These are phyloP conservation scores for Hemichromis elongatus DNA, from an alignment of 2,113 vertebrate species.

Conservation along the genomic window DNA sequence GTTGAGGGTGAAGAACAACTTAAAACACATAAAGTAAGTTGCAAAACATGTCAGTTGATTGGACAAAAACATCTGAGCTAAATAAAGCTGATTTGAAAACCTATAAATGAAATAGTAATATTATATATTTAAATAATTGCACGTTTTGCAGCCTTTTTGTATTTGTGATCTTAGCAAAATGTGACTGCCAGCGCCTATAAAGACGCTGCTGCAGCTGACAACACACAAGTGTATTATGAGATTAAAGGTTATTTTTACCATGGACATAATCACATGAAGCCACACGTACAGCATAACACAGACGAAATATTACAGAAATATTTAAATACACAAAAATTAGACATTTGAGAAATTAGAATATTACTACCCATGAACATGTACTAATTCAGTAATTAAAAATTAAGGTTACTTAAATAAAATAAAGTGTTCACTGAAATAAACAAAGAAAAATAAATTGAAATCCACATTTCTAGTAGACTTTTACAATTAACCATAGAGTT, in stretches of 20 bases:
- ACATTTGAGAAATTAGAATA: neutral
- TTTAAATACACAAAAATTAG: neutral
- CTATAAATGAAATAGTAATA: neutral
- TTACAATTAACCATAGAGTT: neutral
- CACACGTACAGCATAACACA: conserved; percentile 1
- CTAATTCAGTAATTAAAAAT: neutral
- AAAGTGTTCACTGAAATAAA: neutral
- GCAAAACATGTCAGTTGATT: neutral
- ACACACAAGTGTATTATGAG: conserved; percentile 69
- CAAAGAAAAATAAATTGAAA: neutral
- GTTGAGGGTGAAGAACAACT: conserved; percentile 6
- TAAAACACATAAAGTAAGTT: neutral
- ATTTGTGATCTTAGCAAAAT: conserved; percentile 44
- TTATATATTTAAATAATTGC: neutral
- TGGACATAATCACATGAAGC: conserved; percentile 64
- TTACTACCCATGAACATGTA: neutral
- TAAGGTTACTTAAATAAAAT: neutral
- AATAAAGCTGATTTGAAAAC: neutral
- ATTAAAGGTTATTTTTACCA: conserved; percentile 75
- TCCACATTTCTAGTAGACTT: neutral
- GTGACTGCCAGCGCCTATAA: conserved; percentile 35
- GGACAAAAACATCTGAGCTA: neutral
- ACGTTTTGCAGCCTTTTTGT: neutral
- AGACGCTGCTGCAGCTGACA: conserved; percentile 41
- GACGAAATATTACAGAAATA: neutral